phyloP scores from a whole-genome alignment of 2,888 invertebrate species.

The Leucophenga montana region DNA sequence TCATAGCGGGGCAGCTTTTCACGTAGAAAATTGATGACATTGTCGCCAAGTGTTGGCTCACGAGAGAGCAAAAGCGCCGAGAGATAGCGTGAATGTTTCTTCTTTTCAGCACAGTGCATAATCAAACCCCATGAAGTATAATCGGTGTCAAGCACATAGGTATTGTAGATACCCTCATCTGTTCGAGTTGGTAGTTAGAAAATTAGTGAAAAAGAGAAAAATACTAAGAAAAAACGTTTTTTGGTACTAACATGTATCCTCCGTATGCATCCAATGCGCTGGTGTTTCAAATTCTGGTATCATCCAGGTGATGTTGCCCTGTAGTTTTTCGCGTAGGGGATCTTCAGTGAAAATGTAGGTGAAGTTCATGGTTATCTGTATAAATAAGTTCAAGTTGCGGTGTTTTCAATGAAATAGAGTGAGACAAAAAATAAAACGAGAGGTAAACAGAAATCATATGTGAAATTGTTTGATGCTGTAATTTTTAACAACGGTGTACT shows the following conservation, averaged over 20 bases:
- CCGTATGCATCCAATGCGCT: conserved; percentile 90
- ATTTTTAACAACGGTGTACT: too few species aligned
- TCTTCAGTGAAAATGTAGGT: conserved; percentile 90
- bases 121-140: conserved; percentile 87
- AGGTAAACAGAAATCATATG: too few species aligned
- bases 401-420: too few species aligned
- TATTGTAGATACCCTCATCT: conserved; percentile 92
- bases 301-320: conserved; percentile 90
- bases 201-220: neutral
- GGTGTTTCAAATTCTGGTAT: conserved; percentile 83
- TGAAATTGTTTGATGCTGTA: too few species aligned
- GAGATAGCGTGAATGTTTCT: conserved; percentile 83
- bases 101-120: conserved; percentile 90
- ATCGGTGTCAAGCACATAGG: conserved; percentile 88
- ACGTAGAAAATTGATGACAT: conserved; percentile 74
- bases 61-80: conserved; percentile 88
- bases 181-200: conserved; percentile 40
- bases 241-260: conserved; percentile 82
- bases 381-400: neutral
- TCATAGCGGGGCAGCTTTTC: conserved; percentile 78
- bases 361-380: conserved; percentile 88
- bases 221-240: neutral
- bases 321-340: conserved; percentile 84
- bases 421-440: too few species aligned
- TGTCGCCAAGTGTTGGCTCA: conserved; percentile 75